These are phyloP conservation scores for Campylomormyrus numenius DNA, from an alignment of 2,113 vertebrate genomes.

Conservation along the genomic window DNA sequence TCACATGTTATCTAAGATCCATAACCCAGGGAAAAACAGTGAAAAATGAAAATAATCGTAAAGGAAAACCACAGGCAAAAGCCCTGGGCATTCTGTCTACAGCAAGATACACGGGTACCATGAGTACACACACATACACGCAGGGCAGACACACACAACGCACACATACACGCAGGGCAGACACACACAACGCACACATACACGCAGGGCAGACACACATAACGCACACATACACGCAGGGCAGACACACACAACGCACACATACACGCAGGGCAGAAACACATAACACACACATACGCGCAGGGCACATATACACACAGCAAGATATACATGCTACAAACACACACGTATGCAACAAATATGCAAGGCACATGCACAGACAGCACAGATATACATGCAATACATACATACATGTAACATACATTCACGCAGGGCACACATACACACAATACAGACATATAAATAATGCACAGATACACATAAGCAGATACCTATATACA, in stretches of 20 bases:
- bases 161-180: background rate
- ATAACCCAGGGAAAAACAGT: conserved; percentile 47
- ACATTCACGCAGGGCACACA: too few species aligned
- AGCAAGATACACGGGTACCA: too few species aligned
- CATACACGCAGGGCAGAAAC: too few species aligned
- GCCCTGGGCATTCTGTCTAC: conserved; percentile 11
- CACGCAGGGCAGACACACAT: background rate
- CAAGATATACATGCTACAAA: too few species aligned
- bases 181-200: background rate
- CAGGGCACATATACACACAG: too few species aligned
- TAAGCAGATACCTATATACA: background rate
- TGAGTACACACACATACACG: background rate
- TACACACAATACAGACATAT: background rate
- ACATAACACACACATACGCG: too few species aligned
- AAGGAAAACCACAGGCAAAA: conserved; percentile 27
- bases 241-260: too few species aligned
- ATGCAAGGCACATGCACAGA: too few species aligned
- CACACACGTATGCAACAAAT: too few species aligned
- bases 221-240: background rate
- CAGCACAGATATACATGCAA: too few species aligned
- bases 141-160: background rate
- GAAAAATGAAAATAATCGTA: conserved; percentile 32
- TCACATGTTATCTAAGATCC: conserved; percentile 53
- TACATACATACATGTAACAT: too few species aligned
- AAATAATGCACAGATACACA: background rate